Evolutionary conservation across 2,113 vertebrate species (phyloP).

Genomic region (Aptenodytes patagonicus): DNA sequence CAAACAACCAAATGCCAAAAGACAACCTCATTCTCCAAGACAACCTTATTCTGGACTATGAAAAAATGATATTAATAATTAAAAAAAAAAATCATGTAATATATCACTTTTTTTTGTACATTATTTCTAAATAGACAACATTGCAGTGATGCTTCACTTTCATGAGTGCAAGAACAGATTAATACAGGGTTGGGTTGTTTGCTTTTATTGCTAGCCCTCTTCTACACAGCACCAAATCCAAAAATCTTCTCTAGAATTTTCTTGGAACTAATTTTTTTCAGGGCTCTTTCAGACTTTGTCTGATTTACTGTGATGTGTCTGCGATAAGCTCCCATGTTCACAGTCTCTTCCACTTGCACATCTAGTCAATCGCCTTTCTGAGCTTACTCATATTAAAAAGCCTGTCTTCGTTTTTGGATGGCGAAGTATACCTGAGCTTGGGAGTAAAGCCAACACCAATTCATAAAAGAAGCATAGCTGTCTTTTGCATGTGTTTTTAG

Average conservation of each 20-base stretch:
- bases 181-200: background rate
- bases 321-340: background rate
- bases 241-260: background rate
- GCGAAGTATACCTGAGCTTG: background rate
- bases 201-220: background rate
- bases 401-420: rapidly evolving
- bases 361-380: background rate
- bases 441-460: background rate
- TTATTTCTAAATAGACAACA: background rate
- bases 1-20: background rate
- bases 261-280: background rate
- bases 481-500: background rate
- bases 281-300: background rate
- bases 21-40: background rate
- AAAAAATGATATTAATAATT: background rate
- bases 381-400: background rate
- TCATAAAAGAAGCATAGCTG: background rate
- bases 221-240: background rate
- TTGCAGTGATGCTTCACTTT: background rate
- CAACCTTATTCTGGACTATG: background rate
- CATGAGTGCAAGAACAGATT: background rate
- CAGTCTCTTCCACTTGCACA: background rate
- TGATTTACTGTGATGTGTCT: background rate
- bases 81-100: background rate
- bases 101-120: background rate